Evolutionary conservation across 2,797 vertebrate genomes (phyloP).

Genomic region (Ctenosaura bakeri): DNA sequence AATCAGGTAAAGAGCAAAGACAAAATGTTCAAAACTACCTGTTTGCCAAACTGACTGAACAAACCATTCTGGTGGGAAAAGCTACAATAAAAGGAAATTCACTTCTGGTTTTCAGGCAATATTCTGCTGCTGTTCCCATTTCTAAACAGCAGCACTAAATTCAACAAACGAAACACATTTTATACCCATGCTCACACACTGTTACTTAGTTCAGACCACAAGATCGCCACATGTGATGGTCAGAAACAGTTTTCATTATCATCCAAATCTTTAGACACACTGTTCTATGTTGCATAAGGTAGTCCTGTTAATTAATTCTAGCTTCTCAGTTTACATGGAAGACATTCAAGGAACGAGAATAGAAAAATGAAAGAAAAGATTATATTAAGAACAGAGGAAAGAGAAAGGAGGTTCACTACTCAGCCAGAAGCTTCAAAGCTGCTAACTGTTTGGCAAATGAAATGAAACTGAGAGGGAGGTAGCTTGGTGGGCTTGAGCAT

Average conservation of each 20-base stretch:
- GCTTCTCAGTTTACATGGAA: background rate
- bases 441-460: too few relatives aligned
- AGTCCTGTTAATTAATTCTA: background rate
- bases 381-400: too few relatives aligned
- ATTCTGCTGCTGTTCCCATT: background rate
- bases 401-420: too few relatives aligned
- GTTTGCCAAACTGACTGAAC: background rate
- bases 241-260: background rate
- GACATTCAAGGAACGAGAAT: background rate
- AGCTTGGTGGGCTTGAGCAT: too few relatives aligned
- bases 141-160: background rate
- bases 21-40: background rate
- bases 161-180: background rate
- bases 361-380: too few relatives aligned
- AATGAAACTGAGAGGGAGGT: too few relatives aligned
- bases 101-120: background rate
- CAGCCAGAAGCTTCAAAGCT: too few relatives aligned
- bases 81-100: background rate
- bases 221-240: background rate
- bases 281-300: background rate
- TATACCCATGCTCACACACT: background rate
- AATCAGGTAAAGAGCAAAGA: background rate
- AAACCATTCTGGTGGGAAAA: background rate
- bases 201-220: background rate
- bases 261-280: background rate